Conservation (phyloP, 2,113 vertebrate species). For the Pteruthius melanotis region DNA sequence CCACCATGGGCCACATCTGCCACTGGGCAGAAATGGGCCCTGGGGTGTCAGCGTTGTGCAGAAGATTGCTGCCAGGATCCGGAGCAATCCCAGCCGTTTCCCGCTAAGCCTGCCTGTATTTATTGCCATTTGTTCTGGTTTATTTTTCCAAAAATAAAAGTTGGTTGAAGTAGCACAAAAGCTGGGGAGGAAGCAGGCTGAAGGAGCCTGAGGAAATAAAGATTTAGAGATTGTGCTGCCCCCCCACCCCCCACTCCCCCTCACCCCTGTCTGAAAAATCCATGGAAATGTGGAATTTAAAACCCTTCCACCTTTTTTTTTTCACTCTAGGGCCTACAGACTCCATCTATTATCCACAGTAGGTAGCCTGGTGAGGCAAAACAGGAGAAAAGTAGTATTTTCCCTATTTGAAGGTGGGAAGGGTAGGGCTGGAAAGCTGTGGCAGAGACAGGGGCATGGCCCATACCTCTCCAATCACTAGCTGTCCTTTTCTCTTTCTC, state of each 20-base stretch:
- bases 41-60: neutral
- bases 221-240: neutral
- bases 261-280: neutral
- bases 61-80: neutral
- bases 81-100: neutral
- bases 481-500: rapidly evolving
- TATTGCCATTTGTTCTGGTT: constrained; percentile 23
- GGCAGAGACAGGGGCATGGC: neutral
- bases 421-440: neutral
- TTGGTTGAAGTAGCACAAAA: constrained; percentile 4
- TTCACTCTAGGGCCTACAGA: neutral
- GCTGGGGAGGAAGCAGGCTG: neutral
- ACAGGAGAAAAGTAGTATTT: neutral
- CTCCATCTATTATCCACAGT: rapidly evolving
- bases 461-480: rapidly evolving
- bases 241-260: neutral
- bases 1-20: neutral
- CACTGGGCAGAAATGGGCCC: neutral
- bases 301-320: neutral
- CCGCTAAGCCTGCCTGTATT: neutral
- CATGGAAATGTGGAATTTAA: neutral
- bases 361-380: neutral
- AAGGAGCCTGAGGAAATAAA: neutral
- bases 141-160: constrained; percentile 34
- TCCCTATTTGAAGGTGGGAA: neutral